Percentiles rank a stretch among this genome's conserved stretches.
phyloP scores from a whole-genome alignment of 2,113 vertebrate species.

The Vimba vimba region DNA sequence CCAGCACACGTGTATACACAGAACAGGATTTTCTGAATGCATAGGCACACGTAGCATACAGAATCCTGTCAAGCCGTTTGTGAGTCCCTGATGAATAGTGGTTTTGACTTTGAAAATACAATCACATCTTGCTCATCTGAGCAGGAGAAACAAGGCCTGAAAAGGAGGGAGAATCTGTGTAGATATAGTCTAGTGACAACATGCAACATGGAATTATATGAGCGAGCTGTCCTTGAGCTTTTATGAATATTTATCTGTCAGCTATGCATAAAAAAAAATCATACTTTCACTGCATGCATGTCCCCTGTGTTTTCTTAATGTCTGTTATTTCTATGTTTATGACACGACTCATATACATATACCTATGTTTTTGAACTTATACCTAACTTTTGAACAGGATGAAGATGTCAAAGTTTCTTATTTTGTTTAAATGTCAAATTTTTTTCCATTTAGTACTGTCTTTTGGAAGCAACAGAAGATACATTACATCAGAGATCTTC shows the following conservation, averaged over 20 bases:
- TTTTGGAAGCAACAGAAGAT: too few species aligned
- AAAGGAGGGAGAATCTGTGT: background rate
- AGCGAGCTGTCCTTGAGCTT: conserved; percentile 14
- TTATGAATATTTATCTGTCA: background rate
- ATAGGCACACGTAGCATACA: conserved; percentile 30
- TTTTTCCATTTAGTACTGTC: too few species aligned
- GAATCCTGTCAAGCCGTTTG: conserved; percentile 53
- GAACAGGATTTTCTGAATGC: conserved; percentile 18
- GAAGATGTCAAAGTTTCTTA: too few species aligned
- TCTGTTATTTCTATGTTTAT: background rate
- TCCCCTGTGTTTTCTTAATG: background rate
- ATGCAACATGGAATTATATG: background rate
- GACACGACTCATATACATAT: background rate
- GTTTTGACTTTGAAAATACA: conserved; percentile 65
- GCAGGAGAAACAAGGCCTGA: background rate
- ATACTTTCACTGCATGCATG: background rate
- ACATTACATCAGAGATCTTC: too few species aligned
- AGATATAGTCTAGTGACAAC: background rate
- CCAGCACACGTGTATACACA: conserved; percentile 1
- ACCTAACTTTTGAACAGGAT: too few species aligned
- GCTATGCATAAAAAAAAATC: background rate
- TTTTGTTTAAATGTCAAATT: too few species aligned
- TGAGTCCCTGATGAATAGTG: conserved; percentile 56
- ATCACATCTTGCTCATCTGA: conserved; percentile 52
- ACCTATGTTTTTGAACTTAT: too few species aligned